phyloP scores from a whole-genome alignment of 2,113 vertebrate species.

The Polypterus bichir region DNA sequence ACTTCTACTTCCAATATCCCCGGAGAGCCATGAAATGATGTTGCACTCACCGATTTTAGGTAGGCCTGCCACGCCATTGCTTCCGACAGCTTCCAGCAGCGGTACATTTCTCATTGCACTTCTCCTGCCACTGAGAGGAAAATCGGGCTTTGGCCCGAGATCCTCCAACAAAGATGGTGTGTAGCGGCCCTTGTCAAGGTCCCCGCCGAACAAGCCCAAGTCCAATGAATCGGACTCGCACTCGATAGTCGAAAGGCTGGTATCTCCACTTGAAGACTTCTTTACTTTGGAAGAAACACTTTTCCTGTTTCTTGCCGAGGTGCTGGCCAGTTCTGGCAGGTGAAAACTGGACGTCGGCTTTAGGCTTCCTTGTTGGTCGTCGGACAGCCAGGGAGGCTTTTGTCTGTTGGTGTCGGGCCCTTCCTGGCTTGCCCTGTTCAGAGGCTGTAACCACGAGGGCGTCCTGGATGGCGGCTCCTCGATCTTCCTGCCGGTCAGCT shows the following conservation, averaged over 20 bases:
- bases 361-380: conserved; percentile 34
- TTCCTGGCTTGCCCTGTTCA: conserved; percentile 28
- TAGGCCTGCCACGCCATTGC: conserved; percentile 10
- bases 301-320: conserved; percentile 34
- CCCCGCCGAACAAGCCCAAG: conserved; percentile 25
- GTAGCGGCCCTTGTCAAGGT: conserved; percentile 15
- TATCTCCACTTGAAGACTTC: conserved; percentile 24
- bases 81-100: conserved; percentile 21
- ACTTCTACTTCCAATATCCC: too few species aligned
- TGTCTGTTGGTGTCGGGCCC: conserved; percentile 29
- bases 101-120: conserved; percentile 30
- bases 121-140: conserved; percentile 60
- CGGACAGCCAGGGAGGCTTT: conserved; percentile 57
- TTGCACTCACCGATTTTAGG: conserved; percentile 37
- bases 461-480: conserved; percentile 42
- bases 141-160: conserved; percentile 30
- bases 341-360: conserved; percentile 27
- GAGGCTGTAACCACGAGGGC: conserved; percentile 64
- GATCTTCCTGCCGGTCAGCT: conserved; percentile 35
- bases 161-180: conserved; percentile 34
- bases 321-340: conserved; percentile 35
- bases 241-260: conserved; percentile 10
- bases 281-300: conserved; percentile 18
- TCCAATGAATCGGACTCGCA: conserved; percentile 37
- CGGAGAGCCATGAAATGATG: too few species aligned